Conservation (phyloP, 2,797 vertebrate genomes). For the Eulemur mongoz region DNA sequence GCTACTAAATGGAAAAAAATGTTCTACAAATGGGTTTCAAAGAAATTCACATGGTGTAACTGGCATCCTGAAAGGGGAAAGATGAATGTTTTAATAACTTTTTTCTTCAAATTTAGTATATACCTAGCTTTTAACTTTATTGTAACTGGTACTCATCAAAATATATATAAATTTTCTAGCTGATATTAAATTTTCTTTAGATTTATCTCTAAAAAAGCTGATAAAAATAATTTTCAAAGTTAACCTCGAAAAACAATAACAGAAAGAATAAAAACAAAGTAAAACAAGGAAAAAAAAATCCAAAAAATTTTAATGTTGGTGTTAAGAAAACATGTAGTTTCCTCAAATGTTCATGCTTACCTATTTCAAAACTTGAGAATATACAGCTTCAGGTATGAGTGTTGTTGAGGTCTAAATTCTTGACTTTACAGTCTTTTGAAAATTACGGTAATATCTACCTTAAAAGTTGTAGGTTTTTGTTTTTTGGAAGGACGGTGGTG, state of each 20-base stretch:
- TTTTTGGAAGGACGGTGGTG: background rate
- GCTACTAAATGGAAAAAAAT: background rate
- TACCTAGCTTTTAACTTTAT: background rate
- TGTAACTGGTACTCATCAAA: background rate
- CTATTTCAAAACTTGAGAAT: background rate
- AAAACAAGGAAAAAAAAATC: background rate
- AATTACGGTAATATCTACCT: background rate
- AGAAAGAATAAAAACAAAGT: background rate
- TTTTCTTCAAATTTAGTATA: background rate
- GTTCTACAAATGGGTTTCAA: background rate
- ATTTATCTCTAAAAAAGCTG: background rate
- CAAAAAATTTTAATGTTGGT: background rate
- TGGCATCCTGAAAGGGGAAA: background rate
- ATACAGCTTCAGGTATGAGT: background rate
- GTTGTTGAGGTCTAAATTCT: background rate
- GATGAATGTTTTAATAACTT: background rate
- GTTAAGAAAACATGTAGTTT: background rate
- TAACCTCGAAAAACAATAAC: background rate
- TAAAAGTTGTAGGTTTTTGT: background rate
- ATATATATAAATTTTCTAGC: background rate
- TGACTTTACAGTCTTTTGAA: background rate
- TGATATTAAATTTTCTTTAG: slow-evolving; percentile 1
- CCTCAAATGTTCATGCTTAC: background rate
- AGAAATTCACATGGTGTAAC: background rate
- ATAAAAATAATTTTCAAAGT: background rate